A percentile compares a stretch with the other conserved stretches of the same genome.
These are phyloP conservation scores for Lampris megalopsis DNA, from an alignment of 2,113 vertebrate species.

Conservation along the genomic window DNA sequence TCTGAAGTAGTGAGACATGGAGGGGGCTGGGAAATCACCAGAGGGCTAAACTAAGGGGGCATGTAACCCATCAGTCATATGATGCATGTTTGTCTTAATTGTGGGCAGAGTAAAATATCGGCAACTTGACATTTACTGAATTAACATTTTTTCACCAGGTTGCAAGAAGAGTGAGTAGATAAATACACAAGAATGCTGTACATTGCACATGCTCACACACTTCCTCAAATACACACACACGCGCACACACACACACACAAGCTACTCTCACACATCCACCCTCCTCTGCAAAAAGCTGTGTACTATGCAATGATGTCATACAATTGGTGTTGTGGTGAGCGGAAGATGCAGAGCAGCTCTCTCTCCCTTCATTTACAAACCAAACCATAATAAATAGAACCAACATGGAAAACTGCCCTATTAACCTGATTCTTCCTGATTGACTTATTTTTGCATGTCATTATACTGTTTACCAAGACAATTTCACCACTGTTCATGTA, in stretches of 20 bases:
- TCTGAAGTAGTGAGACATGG: slow-evolving; percentile 45
- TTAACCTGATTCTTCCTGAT: no score
- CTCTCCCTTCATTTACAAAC: not conserved
- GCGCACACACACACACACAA: not conserved
- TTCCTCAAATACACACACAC: not conserved
- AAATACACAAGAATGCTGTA: no score
- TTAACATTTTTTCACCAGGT: no score
- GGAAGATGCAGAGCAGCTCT: not conserved
- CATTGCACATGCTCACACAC: no score
- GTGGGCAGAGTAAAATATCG: no score
- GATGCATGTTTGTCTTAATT: no score
- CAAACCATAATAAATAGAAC: not conserved
- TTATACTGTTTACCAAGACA: no score
- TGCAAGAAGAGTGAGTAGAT: no score
- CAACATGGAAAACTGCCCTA: not conserved
- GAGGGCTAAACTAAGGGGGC: not conserved
- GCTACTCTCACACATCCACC: no score
- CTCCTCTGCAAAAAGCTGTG: not conserved
- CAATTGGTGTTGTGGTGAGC: not conserved
- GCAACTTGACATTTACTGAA: no score
- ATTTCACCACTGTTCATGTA: no score
- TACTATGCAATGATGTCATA: slow-evolving; percentile 4
- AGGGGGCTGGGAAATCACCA: slow-evolving; percentile 19
- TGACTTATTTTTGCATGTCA: no score
- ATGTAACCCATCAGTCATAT: not conserved